phyloP scores from a whole-genome alignment of 2,888 invertebrate genomes.

The Drosophila bunnanda region DNA sequence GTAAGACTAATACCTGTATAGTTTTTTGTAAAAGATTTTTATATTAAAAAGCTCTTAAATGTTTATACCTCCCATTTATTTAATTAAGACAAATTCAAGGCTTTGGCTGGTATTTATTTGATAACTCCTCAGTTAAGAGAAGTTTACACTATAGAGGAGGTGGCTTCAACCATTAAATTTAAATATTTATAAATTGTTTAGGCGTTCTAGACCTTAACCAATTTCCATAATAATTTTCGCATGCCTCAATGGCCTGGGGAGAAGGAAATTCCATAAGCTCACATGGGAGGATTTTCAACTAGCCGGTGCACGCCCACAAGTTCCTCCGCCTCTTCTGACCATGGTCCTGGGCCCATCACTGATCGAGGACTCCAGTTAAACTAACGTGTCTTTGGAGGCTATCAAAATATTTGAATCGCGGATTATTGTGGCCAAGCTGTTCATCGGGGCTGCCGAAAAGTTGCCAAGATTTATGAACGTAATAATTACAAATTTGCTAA shows the following conservation, averaged over 20 bases:
- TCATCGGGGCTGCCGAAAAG: conserved; percentile 40
- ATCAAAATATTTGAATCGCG: conserved; percentile 65
- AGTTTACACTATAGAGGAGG: not conserved
- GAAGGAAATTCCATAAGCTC: conserved; percentile 5
- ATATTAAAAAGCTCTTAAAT: no score
- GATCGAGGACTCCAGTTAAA: conserved; percentile 15
- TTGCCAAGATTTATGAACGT: conserved; percentile 80
- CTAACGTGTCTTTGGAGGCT: conserved; percentile 27
- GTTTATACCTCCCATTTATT: no score
- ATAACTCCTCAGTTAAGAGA: not conserved
- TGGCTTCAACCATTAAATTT: not conserved
- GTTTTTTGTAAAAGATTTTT: no score
- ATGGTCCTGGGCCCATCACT: not conserved
- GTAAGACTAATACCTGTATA: no score
- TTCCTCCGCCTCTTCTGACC: not conserved
- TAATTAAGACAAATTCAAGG: no score
- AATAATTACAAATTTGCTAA: conserved; percentile 83
- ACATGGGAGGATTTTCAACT: conserved; percentile 11
- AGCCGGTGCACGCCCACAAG: conserved; percentile 21
- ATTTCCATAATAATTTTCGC: conserved; percentile 6
- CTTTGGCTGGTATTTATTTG: no score
- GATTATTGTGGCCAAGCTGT: conserved; percentile 18
- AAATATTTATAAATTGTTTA: not conserved
- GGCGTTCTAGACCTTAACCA: not conserved
- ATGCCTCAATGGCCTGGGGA: not conserved